phyloP scores from a whole-genome alignment of 2,797 vertebrate genomes.

The Spea hammondii region DNA sequence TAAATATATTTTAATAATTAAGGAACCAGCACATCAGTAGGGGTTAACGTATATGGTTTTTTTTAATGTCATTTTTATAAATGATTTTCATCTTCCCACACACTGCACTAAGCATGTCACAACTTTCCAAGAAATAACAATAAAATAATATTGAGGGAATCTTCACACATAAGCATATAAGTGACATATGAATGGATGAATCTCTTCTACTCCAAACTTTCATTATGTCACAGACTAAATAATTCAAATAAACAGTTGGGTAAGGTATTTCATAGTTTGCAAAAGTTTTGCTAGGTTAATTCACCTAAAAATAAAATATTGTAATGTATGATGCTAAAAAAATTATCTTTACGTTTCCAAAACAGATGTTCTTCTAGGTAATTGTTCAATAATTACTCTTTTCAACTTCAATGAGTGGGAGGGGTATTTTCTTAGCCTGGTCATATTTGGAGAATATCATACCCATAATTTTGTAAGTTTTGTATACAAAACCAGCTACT shows the following conservation, averaged over 20 bases:
- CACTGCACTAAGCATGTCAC: neutral
- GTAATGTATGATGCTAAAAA: slow-evolving; percentile 7
- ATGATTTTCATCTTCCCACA: slow-evolving; percentile 22
- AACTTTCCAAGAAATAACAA: neutral
- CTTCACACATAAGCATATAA: neutral
- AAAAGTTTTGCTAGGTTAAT: slow-evolving; percentile 9
- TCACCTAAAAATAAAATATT: slow-evolving; percentile 20
- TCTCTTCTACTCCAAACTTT: neutral
- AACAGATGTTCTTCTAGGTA: neutral
- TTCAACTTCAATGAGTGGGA: too few species aligned
- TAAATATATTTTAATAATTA: neutral
- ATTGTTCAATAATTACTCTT: too few species aligned
- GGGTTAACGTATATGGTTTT: neutral
- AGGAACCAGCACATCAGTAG: too few species aligned
- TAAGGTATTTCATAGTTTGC: slow-evolving; percentile 18
- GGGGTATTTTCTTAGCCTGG: too few species aligned
- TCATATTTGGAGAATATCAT: too few species aligned
- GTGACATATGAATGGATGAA: neutral
- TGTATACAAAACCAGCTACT: too few species aligned
- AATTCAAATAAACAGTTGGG: slow-evolving; percentile 8
- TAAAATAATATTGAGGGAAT: neutral
- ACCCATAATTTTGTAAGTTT: too few species aligned
- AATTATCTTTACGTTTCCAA: slow-evolving; percentile 4
- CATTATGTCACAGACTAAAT: neutral
- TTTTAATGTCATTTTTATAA: slow-evolving; percentile 4